Percentiles rank a stretch among this genome's conserved stretches.
phyloP scores from a whole-genome alignment of 2,113 vertebrate species.

The Notothenia rossii region DNA sequence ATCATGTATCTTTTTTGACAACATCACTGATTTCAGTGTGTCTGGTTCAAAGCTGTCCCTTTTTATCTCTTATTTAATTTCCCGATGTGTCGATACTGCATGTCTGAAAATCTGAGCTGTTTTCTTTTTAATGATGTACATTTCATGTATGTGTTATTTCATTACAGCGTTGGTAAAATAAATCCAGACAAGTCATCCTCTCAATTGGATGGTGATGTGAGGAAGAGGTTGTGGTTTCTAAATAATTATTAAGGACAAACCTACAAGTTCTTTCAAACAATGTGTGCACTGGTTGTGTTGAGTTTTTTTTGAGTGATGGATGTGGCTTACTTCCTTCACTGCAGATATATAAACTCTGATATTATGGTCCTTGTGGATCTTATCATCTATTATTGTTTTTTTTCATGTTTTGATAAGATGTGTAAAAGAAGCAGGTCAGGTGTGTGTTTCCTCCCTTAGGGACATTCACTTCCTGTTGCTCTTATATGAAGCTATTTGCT shows the following conservation, averaged over 20 bases:
- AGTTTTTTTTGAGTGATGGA: neutral
- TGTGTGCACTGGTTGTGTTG: neutral
- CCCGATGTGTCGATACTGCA: too few relatives aligned
- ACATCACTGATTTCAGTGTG: too few relatives aligned
- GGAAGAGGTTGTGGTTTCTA: neutral
- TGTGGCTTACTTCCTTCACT: neutral
- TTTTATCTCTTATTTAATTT: too few relatives aligned
- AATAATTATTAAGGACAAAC: neutral
- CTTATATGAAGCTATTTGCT: neutral
- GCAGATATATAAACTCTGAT: neutral
- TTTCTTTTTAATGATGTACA: too few relatives aligned
- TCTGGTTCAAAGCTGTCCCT: too few relatives aligned
- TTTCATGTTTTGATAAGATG: neutral
- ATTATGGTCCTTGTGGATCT: too few relatives aligned
- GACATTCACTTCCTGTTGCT: constrained; percentile 11
- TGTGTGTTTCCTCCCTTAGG: neutral
- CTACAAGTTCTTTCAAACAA: neutral
- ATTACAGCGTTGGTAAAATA: too few relatives aligned
- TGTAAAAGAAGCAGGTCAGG: neutral
- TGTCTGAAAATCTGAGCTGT: too few relatives aligned
- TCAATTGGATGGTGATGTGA: neutral
- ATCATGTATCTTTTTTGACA: too few relatives aligned
- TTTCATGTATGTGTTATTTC: too few relatives aligned
- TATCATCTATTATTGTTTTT: neutral
- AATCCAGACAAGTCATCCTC: neutral